Percentiles rank a stretch among this genome's conserved stretches.
Evolutionary conservation across 2,113 vertebrate species (phyloP).

Genomic region (Mesitornis unicolor): DNA sequence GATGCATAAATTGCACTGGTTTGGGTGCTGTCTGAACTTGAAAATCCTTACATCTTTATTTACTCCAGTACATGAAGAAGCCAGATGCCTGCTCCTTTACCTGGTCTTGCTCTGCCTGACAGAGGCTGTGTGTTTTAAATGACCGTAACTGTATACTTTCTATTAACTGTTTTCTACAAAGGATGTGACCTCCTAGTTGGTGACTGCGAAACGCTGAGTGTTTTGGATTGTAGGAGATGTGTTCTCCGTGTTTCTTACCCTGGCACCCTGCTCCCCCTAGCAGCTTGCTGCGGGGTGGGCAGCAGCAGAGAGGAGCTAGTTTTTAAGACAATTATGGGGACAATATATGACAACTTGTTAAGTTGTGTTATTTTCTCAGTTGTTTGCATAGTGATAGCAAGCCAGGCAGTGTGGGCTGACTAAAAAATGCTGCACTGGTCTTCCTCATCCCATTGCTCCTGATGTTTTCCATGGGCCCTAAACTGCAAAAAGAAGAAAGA

Average conservation of each 20-base stretch:
- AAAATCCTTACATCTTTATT: not conserved
- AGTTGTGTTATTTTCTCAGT: not conserved
- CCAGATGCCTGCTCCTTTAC: not conserved
- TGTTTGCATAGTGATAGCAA: not conserved
- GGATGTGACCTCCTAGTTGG: not conserved
- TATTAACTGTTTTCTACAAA: not conserved
- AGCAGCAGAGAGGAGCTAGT: not conserved
- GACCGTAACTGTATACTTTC: not conserved
- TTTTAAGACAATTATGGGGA: not conserved
- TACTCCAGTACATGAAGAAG: not conserved
- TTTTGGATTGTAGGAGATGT: not conserved
- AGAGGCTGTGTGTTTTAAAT: not conserved
- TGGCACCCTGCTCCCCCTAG: not conserved
- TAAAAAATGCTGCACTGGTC: not conserved
- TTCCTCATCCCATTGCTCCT: not conserved
- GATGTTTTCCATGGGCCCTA: not conserved
- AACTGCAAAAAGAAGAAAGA: not conserved
- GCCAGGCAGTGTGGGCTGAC: not conserved
- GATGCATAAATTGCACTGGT: not conserved
- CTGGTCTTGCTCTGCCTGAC: not conserved
- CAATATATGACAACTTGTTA: not conserved
- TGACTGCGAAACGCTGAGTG: accelerated
- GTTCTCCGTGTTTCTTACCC: not conserved
- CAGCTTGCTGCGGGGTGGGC: not conserved
- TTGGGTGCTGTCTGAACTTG: not conserved